These are phyloP conservation scores for Uropsilus gracilis DNA, from an alignment of 2,113 vertebrate species.

Conservation along the genomic window DNA sequence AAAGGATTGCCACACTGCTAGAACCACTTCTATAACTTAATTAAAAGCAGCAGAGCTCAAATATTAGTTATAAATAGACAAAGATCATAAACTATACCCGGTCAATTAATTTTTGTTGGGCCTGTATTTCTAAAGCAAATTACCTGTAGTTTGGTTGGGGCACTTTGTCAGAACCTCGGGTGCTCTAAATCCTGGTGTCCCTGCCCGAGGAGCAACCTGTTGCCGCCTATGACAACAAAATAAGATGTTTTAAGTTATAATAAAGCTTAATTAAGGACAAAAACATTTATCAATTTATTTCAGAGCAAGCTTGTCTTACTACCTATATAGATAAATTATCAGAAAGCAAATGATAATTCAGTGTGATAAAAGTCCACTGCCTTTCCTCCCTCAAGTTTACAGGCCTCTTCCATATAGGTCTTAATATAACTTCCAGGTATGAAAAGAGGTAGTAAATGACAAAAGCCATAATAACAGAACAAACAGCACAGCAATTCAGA, in stretches of 20 bases:
- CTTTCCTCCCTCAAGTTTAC: not conserved
- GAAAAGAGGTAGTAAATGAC: constrained; percentile 1
- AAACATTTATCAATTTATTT: constrained; percentile 31
- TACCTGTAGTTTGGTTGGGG: constrained; percentile 96
- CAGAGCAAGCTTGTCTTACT: constrained; percentile 16
- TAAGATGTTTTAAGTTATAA: constrained; percentile 44
- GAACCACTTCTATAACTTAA: constrained; percentile 12
- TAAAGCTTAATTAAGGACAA: constrained; percentile 49
- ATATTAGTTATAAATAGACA: constrained; percentile 31
- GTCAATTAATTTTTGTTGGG: not conserved
- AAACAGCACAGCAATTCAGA: not conserved
- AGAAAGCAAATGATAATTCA: constrained; percentile 30
- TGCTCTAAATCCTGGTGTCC: constrained; percentile 97
- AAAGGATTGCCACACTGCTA: not conserved
- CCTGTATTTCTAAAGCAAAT: not conserved
- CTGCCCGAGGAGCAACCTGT: constrained; percentile 96
- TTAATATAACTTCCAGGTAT: constrained; percentile 21
- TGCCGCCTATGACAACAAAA: constrained; percentile 85
- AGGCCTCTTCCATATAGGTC: not conserved
- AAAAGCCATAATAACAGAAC: constrained; percentile 14
- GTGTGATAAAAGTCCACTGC: not conserved
- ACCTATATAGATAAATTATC: constrained; percentile 14
- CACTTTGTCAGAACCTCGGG: constrained; percentile 97
- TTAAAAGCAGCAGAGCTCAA: constrained; percentile 20
- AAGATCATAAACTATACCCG: not conserved